Evolutionary conservation across 2,888 invertebrate genomes (phyloP), one percentile per base, ranked within the genome.

Genomic region (Congeria kusceri): DNA sequence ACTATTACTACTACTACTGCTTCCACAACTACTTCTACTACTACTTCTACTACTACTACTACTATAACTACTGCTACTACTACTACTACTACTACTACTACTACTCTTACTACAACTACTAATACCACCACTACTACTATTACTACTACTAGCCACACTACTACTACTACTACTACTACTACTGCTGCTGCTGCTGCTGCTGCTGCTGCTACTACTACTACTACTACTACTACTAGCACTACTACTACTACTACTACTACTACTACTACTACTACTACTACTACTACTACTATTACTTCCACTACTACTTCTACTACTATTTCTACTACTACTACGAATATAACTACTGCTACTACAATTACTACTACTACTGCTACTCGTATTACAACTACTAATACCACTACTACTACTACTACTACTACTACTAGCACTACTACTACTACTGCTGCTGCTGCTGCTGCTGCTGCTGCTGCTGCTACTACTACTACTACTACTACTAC

Each of bases 221-320:
- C 70, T 76, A 72, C 65, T 76, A 73, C 70, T 72, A 72, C 70
- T 72, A 76, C 70, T 73, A 76, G 64, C 64, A 76, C 64, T 72
- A 76, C 70, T 73, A 71, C 70, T 64, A 72, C 58, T 57, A 64
- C 70, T 65, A 65, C 70, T 76, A 73, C 64, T 73, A 76, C 70
- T 76, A 76, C 70, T 72, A 74, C 62, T 62, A 62, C 64, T 64
- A 64, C 47, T 46, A 47, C 64, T 64, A 47, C 64, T 46, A 47
- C 64, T 64, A 46, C 64, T 65, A 65, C 65, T 65, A 20, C 65
- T 65, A 65, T 27, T 65, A 53, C 65, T 65, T 56, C 67, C 56
- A 67, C 56, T 67, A 67, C 57, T 67, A 67, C 67, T 57, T 32
- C 67, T 67, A 67, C 67, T 67, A 67, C 67, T 57, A 32, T 57